Conservation (phyloP, 92 coral and sea anemone species). For the Phymanthus crucifer region DNA sequence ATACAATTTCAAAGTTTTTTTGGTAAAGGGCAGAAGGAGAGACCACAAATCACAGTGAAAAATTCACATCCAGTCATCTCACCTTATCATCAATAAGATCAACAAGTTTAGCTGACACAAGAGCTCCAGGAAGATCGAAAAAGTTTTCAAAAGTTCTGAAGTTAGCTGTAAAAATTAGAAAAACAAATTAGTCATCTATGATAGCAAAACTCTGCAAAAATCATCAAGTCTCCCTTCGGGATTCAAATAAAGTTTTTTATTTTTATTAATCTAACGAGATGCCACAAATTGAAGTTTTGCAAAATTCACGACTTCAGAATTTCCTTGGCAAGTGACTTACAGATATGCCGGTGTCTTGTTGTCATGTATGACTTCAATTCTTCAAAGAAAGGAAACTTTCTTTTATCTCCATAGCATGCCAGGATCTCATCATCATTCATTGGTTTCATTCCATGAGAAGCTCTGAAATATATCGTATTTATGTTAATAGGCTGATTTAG, state of each 20-base stretch:
- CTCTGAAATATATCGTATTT: conserved; percentile 45
- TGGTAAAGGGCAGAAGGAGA: not conserved
- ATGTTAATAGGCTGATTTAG: too few species aligned
- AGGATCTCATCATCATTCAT: conserved; percentile 62
- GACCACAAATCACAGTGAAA: not conserved
- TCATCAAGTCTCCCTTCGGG: not conserved
- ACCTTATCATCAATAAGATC: conserved; percentile 82
- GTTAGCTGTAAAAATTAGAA: conserved; percentile 28
- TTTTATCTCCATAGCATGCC: conserved; percentile 72
- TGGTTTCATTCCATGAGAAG: conserved; percentile 89
- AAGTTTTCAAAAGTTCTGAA: conserved; percentile 82
- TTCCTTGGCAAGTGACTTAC: conserved; percentile 6
- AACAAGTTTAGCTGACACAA: conserved; percentile 75
- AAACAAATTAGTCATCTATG: not conserved
- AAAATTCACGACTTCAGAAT: conserved; percentile 27
- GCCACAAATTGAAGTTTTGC: not conserved
- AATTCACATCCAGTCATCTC: not conserved
- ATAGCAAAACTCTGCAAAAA: not conserved
- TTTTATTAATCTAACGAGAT: too few species aligned
- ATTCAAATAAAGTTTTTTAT: not conserved
- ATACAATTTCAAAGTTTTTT: too few species aligned
- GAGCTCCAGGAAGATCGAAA: conserved; percentile 84
- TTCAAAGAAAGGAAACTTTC: conserved; percentile 66
- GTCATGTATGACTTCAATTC: conserved; percentile 44
- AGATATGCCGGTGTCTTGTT: conserved; percentile 15